Evolutionary conservation across 2,888 invertebrate species (phyloP), one percentile per base, ranked within the genome.

Genomic region (Lycocerus yunnanus): DNA sequence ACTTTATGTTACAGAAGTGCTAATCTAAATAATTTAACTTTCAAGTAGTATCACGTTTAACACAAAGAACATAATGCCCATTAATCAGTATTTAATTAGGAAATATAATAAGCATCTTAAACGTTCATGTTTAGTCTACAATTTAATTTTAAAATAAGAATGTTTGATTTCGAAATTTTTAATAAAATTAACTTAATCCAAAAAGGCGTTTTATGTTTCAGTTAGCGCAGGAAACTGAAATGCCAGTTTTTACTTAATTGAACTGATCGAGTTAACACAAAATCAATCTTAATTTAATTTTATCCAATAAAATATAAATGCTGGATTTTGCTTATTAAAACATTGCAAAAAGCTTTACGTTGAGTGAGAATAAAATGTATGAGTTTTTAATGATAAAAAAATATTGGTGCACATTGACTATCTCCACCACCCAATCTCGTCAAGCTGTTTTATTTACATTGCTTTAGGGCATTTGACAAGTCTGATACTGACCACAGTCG

Each of bases 171-270:
- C n/a, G 1, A n/a, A 43, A 6, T 43, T 43, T 43, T 43, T 43
- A 43, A 43, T n/a, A n/a, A n/a, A 43, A 43, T 43, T 43, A n/a
- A n/a, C 2, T 43, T 2, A 13, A 18, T 9, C 5, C 18, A n/a
- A 63, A 18, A 63, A 63, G 15, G 8, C 18, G 3, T 16, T 60
- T 15, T 61, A 2, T 18, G 16, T 18, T 61, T 18, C 15, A 16
- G 11, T 61, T 15, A 6, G 15, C 13, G 18, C 9, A 15, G 10
- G 6, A 61, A 61, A n/a, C 9, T 18, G 6, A 63, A 63, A 63
- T n/a, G 18, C 18, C n/a, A 24, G 13, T 71, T 66, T 27, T 27
- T 27, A 27, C 60, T 71, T 71, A 71, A 71, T 71, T 71, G 66
- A 71, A 66, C 71, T 66, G 58, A 66, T 66, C 21, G 24, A 71